Base-by-base conservation (phyloP, 2,113 vertebrate species). In the Boleophthalmus pectinirostris region DNA sequence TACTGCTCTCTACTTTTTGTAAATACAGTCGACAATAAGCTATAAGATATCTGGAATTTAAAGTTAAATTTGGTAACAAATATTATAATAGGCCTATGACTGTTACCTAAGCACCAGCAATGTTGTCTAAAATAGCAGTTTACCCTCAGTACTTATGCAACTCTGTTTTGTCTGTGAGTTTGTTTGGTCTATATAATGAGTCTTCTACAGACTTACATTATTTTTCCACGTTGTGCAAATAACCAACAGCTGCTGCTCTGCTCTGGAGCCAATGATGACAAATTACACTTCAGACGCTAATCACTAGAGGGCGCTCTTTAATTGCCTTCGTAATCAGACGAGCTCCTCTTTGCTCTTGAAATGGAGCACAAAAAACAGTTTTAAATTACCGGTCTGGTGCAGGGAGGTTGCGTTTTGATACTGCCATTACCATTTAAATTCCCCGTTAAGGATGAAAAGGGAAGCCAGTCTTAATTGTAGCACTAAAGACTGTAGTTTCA, bases 301-400 rank as follows among this genome's bases (percentile, higher is more conserved):
- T 76, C 87, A 82, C 81, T 82, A 85, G 85, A 77, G 77, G 87
- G 83, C n/a, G 73, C 87, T 80, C 74, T 82, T 20, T 66, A 75
- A 72, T 72, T 68, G 73, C 3, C 57, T 73, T 60, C n/a, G 56
- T 25, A 15, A 53, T 45, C 8, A 57, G 45, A 68, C 18, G 13
- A 18, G n/a, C 1, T 20, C 29, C 8, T 61, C 8, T 64, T n/a
- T 38, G 61, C 20, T 38, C 18, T 33, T 64, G 20, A 64, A n/a
- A 64, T 43, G 10, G 9, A 64, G 12, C 16, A n/a, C 18, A 38
- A 38, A 64, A 29, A 64, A 43, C 61, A 43, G 16, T 12, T 63
- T 64, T 35, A 64, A 63, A 33, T 63, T 8, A 64, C 18, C 16
- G 29, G 25, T n/a, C 20, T 38, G 10, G 33, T 61, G 61, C 18